Conservation (phyloP, 2,888 invertebrate genomes). For the Pammene aurita region DNA sequence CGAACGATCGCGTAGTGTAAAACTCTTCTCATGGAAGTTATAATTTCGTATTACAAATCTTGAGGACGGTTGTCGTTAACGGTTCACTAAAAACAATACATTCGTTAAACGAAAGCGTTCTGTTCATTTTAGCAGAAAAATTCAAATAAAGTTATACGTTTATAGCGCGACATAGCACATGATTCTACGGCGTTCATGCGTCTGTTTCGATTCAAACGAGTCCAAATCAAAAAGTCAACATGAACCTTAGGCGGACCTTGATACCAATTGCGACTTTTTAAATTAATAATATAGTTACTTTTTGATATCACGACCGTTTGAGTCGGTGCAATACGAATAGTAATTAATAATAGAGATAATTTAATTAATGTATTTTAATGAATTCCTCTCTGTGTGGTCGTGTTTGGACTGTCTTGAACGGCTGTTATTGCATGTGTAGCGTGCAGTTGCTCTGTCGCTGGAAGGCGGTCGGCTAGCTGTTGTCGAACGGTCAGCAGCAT, state of each 20-base stretch:
- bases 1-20: no score
- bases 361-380: slow-evolving; percentile 27
- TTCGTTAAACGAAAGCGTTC: background rate
- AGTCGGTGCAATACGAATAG: slow-evolving; percentile 17
- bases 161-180: background rate
- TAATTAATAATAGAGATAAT: slow-evolving; percentile 29
- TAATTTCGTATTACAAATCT: background rate
- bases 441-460: slow-evolving; percentile 11
- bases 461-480: background rate
- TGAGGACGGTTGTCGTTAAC: background rate
- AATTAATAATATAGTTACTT: background rate
- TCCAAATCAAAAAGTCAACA: slow-evolving; percentile 1
- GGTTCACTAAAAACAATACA: background rate
- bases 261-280: background rate
- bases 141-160: background rate
- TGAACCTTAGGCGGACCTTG: background rate
- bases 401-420: slow-evolving; percentile 14
- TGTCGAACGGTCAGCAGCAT: slow-evolving; percentile 12
- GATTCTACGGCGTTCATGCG: slow-evolving; percentile 21
- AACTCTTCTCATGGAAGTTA: no score
- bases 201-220: slow-evolving; percentile 12
- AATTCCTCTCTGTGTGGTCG: slow-evolving; percentile 17
- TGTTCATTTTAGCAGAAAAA: background rate
- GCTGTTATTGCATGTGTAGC: background rate
- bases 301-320: slow-evolving; percentile 13